Percentiles rank a stretch among this genome's conserved stretches.
phyloP scores from a whole-genome alignment of 2,113 vertebrate species.

The Tychaedon coryphoeus region DNA sequence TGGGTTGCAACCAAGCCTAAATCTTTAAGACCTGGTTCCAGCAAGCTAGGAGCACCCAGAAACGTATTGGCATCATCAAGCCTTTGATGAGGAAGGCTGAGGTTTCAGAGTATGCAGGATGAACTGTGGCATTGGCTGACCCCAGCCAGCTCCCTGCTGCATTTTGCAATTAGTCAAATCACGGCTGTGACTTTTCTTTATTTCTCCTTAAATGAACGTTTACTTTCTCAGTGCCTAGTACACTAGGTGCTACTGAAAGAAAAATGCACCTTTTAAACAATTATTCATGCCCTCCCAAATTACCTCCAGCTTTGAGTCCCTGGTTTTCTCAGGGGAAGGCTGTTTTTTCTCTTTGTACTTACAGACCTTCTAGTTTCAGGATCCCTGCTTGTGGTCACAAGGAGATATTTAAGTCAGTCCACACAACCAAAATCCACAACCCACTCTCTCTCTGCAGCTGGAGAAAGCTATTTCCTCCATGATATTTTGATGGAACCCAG shows the following conservation, averaged over 20 bases:
- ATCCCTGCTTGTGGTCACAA: not conserved
- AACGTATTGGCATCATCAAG: not conserved
- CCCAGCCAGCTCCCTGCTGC: not conserved
- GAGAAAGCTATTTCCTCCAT: not conserved
- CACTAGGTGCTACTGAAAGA: not conserved
- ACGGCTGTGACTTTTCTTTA: not conserved
- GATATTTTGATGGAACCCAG: not conserved
- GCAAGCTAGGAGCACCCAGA: not conserved
- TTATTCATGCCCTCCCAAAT: not conserved
- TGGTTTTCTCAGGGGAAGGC: not conserved
- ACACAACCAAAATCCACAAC: rapidly evolving
- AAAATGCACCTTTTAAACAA: not conserved
- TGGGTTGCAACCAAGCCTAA: not conserved
- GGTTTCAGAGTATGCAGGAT: not conserved
- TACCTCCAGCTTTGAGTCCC: not conserved
- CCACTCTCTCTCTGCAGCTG: not conserved
- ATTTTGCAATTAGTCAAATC: not conserved
- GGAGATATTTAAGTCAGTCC: not conserved
- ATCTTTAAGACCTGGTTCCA: not conserved
- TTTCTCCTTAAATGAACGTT: not conserved
- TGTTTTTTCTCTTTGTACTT: not conserved
- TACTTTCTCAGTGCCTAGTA: not conserved
- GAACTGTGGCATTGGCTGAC: not conserved
- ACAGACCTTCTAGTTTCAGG: not conserved
- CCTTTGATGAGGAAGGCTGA: not conserved